phyloP scores from a whole-genome alignment of 2,797 vertebrate species.

The Cirrhinus molitorella region DNA sequence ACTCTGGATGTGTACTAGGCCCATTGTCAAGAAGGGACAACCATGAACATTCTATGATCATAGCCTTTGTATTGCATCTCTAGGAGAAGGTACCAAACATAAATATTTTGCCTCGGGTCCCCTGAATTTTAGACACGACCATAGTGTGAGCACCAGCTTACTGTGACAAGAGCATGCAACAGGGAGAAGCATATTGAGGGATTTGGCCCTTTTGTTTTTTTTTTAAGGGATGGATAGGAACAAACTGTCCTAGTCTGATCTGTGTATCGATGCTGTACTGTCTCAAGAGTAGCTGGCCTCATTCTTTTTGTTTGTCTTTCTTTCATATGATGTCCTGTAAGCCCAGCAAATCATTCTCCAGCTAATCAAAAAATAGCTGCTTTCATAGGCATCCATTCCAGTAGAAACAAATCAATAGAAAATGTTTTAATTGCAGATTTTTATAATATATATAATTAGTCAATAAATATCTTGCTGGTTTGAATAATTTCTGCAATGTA shows the following conservation, averaged over 20 bases:
- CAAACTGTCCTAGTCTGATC: background rate
- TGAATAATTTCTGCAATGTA: background rate
- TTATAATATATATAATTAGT: background rate
- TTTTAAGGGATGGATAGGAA: conserved; percentile 34
- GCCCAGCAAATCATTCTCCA: background rate
- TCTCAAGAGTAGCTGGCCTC: background rate
- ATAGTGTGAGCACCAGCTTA: conserved; percentile 17
- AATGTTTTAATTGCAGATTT: background rate
- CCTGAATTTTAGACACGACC: background rate
- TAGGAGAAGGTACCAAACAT: background rate
- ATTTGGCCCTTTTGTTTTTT: conserved; percentile 33
- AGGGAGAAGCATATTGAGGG: conserved; percentile 30
- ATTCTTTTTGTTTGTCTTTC: background rate
- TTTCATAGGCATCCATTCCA: background rate
- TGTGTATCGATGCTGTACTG: background rate
- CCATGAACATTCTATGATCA: background rate
- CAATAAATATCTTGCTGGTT: background rate
- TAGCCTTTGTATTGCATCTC: background rate
- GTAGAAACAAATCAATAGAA: background rate
- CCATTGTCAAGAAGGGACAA: background rate
- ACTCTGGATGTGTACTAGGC: background rate
- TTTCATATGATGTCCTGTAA: background rate
- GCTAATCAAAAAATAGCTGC: background rate
- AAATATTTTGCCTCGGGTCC: background rate
- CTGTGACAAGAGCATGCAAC: conserved; percentile 28